Conservation (phyloP, 1,140 invertebrate genomes). For the Thrips palmi region DNA sequence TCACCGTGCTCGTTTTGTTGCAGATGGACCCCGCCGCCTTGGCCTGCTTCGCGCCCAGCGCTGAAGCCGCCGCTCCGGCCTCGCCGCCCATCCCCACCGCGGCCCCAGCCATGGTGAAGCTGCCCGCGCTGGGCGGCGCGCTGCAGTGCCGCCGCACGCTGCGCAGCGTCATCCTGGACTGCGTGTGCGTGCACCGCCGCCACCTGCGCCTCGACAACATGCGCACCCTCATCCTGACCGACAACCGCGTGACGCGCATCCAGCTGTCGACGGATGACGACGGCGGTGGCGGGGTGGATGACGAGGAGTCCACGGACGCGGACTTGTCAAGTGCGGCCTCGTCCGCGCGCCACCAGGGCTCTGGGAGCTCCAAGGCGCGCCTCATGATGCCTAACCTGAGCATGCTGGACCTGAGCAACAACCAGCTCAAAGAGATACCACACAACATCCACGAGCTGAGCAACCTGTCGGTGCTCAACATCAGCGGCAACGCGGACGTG, state of each 20-base stretch:
- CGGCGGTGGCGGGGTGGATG: constrained; percentile 24
- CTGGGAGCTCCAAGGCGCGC: constrained; percentile 32
- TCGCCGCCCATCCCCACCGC: no score
- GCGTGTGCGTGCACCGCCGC: constrained; percentile 62
- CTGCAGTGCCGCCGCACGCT: constrained; percentile 42
- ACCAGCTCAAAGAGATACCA: constrained; percentile 63
- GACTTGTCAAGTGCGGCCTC: no score
- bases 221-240: constrained; percentile 63
- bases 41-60: no score
- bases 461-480: constrained; percentile 84
- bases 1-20: no score
- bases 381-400: constrained; percentile 86
- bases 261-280: constrained; percentile 62
- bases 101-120: no score
- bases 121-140: constrained; percentile 26
- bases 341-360: no score
- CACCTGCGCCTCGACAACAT: constrained; percentile 66
- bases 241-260: constrained; percentile 63
- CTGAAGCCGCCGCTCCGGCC: no score
- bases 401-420: constrained; percentile 87
- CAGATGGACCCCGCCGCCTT: no score
- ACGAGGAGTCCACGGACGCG: no score
- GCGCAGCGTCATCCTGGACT: constrained; percentile 51
- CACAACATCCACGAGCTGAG: constrained; percentile 65
- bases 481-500: constrained; percentile 74